Conservation (phyloP, 2,113 vertebrate species). For the Nannospalax galili region DNA sequence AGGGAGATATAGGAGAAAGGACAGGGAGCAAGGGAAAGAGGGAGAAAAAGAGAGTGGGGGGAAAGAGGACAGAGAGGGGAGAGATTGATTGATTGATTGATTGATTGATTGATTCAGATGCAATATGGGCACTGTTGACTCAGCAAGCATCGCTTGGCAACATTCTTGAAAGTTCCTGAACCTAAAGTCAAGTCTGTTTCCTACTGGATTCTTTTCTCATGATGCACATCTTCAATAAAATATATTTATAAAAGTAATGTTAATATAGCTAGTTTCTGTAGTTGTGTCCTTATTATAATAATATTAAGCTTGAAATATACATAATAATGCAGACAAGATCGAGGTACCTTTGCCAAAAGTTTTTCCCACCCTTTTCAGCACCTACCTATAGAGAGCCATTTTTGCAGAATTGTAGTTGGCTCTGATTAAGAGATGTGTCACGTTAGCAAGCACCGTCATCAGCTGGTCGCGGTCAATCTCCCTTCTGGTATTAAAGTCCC, state of each 20-base stretch:
- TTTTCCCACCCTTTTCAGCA: neutral
- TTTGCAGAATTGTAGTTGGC: slow-evolving; percentile 89
- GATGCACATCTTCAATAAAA: neutral
- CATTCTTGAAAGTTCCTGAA: neutral
- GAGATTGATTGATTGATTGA: no score
- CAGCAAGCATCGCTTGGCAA: neutral
- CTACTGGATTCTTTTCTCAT: neutral
- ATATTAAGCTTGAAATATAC: neutral
- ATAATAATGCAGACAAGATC: neutral
- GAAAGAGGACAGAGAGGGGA: no score
- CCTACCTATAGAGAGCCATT: slow-evolving; percentile 88
- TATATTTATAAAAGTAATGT: neutral
- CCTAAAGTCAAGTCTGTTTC: neutral
- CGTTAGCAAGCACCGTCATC: slow-evolving; percentile 90
- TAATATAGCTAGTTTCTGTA: neutral
- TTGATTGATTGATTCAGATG: no score
- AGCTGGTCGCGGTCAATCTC: slow-evolving; percentile 89
- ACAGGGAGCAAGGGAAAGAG: no score
- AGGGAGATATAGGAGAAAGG: no score
- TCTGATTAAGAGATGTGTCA: slow-evolving; percentile 90
- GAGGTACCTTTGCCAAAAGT: fast-evolving
- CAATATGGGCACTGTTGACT: fast-evolving
- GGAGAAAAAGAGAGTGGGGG: neutral
- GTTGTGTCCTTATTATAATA: neutral
- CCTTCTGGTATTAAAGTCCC: slow-evolving; percentile 84